Evolutionary conservation across 2,888 invertebrate species (phyloP).

Genomic region (Tenthredo scrophulariae): DNA sequence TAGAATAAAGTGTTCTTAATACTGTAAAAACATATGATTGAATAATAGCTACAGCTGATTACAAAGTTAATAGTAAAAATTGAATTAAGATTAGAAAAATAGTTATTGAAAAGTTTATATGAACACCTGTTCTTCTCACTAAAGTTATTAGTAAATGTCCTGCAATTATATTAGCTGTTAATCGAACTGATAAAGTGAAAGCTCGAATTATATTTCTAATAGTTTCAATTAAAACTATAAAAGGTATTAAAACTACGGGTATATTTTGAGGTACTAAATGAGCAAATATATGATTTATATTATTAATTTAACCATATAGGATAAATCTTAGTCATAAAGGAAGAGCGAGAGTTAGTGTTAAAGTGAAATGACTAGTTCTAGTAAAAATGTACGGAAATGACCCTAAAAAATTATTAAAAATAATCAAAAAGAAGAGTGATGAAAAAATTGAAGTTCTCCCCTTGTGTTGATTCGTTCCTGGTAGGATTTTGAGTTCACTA

Average conservation of each 20-base stretch:
- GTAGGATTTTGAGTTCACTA: conserved; percentile 82
- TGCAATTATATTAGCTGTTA: conserved; percentile 89
- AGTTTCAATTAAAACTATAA: conserved; percentile 88
- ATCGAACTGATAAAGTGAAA: conserved; percentile 84
- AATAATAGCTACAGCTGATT: conserved; percentile 83
- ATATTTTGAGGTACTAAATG: conserved; percentile 86
- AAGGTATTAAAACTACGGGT: conserved; percentile 83
- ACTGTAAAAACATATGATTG: conserved; percentile 85
- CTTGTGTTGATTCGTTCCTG: conserved; percentile 77
- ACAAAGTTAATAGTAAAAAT: conserved; percentile 80
- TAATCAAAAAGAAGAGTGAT: conserved; percentile 81
- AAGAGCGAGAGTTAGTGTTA: conserved; percentile 82
- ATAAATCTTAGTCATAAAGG: conserved; percentile 85
- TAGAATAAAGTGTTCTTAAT: conserved; percentile 84
- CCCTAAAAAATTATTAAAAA: conserved; percentile 86
- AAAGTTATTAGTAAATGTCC: conserved; percentile 85
- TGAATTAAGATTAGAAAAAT: conserved; percentile 78
- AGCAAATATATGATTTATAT: conserved; percentile 83
- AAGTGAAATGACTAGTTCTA: conserved; percentile 82
- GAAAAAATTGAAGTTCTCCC: conserved; percentile 81
- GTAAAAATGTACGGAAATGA: conserved; percentile 87
- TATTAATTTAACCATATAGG: conserved; percentile 83
- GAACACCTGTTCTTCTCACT: conserved; percentile 79
- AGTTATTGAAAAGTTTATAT: conserved; percentile 66
- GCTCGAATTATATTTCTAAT: conserved; percentile 87